phyloP scores from a whole-genome alignment of 2,888 invertebrate species.

The Tenthredo amoena region DNA sequence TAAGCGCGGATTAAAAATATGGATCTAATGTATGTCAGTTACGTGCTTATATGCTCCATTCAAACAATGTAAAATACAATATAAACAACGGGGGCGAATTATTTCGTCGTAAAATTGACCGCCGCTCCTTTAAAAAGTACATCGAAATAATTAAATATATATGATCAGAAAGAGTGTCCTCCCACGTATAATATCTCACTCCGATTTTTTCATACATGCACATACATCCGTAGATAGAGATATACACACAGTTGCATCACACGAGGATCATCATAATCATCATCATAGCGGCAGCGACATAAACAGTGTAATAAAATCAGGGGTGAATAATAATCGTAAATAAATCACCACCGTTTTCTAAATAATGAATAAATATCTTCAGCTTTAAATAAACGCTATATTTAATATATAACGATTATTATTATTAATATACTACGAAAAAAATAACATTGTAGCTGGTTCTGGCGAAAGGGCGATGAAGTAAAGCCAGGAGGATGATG shows the following conservation, averaged over 20 bases:
- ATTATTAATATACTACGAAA: not conserved
- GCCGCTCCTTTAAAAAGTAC: not conserved
- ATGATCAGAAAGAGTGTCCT: not conserved
- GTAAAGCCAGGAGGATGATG: slow-evolving; percentile 85
- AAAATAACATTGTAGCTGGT: slow-evolving; percentile 30
- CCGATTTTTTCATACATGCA: not conserved
- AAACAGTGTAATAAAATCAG: not conserved
- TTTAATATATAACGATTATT: not conserved
- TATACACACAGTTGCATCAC: slow-evolving; percentile 7
- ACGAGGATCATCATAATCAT: slow-evolving; percentile 31
- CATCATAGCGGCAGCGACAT: not conserved
- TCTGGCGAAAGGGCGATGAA: slow-evolving; percentile 67
- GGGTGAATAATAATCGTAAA: not conserved
- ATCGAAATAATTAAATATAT: not conserved
- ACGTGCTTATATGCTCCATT: slow-evolving; percentile 8
- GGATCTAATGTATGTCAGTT: slow-evolving; percentile 39
- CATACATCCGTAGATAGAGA: not conserved
- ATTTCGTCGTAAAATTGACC: not conserved
- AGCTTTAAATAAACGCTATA: not conserved
- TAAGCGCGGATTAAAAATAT: slow-evolving; percentile 4
- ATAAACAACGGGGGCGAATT: not conserved
- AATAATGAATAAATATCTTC: not conserved
- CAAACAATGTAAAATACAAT: slow-evolving; percentile 7
- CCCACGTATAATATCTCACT: not conserved
- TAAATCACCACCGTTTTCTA: not conserved